phyloP scores from a whole-genome alignment of 35 echinoderm and acorn worm species.

The Diadema setosum region DNA sequence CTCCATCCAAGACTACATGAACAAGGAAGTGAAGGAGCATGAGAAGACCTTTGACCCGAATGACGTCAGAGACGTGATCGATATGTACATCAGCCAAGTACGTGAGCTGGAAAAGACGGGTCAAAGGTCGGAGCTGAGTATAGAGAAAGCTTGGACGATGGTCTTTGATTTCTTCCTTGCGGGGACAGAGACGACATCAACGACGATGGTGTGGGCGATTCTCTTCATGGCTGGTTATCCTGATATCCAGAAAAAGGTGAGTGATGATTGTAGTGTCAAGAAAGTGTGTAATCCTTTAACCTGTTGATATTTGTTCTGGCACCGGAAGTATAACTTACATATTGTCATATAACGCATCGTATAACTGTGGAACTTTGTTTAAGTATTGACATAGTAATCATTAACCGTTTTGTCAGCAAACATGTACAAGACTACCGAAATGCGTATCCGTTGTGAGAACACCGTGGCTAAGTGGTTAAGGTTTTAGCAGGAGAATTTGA shows the following conservation, averaged over 20 bases:
- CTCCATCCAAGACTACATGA: not conserved
- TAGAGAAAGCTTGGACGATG: not conserved
- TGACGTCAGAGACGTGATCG: conserved; percentile 30
- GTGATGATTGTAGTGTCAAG: too few relatives aligned
- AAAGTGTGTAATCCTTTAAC: too few relatives aligned
- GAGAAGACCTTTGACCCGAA: not conserved
- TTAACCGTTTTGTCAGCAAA: too few relatives aligned
- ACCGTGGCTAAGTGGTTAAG: too few relatives aligned
- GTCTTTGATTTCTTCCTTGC: not conserved
- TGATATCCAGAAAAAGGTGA: not conserved
- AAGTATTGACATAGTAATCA: too few relatives aligned
- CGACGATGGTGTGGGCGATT: not conserved
- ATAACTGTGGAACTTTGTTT: too few relatives aligned
- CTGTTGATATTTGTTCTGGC: too few relatives aligned
- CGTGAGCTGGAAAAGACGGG: not conserved
- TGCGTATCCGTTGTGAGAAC: too few relatives aligned
- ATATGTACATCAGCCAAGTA: not conserved
- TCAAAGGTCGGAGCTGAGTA: not conserved
- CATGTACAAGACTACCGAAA: too few relatives aligned
- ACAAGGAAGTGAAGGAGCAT: not conserved
- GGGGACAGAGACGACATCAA: not conserved
- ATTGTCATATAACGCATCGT: too few relatives aligned
- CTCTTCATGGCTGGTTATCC: not conserved
- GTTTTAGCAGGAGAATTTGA: too few relatives aligned
- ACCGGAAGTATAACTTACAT: too few relatives aligned